These are phyloP conservation scores for Spheniscus mendiculus DNA, from an alignment of 2,113 vertebrate species.

Conservation along the genomic window DNA sequence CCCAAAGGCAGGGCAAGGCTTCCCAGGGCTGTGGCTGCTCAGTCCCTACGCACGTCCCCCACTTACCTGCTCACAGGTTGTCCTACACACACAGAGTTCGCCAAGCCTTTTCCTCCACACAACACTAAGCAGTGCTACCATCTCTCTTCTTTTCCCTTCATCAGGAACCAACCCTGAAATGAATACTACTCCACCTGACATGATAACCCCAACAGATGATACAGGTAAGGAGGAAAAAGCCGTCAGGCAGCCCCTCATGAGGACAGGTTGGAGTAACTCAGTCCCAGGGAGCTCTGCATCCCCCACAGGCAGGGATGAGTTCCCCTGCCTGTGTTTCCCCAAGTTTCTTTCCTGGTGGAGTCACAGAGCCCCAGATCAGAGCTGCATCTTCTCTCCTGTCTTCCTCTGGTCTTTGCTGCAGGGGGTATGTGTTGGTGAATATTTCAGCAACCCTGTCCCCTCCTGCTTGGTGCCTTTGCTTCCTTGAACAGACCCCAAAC, in stretches of 20 bases:
- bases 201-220: rapidly evolving
- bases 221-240: neutral
- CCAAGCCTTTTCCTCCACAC: rapidly evolving
- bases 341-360: too few relatives aligned
- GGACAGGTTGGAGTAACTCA: too few relatives aligned
- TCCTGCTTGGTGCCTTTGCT: too few relatives aligned
- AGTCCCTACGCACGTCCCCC: rapidly evolving
- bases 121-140: neutral
- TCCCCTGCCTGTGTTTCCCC: too few relatives aligned
- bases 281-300: neutral
- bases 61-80: rapidly evolving
- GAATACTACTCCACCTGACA: rapidly evolving
- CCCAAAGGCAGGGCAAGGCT: neutral
- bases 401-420: too few relatives aligned
- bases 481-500: too few relatives aligned
- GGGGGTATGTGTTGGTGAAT: too few relatives aligned
- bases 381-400: too few relatives aligned
- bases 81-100: neutral
- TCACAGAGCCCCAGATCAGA: too few relatives aligned
- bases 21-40: neutral
- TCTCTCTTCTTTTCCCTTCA: neutral
- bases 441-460: too few relatives aligned
- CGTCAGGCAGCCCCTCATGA: neutral
- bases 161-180: rapidly evolving
- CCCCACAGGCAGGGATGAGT: too few relatives aligned